Evolutionary conservation across 1,140 invertebrate species (phyloP), one percentile per base, ranked within the genome.

Genomic region (Meloidogyne exigua): DNA sequence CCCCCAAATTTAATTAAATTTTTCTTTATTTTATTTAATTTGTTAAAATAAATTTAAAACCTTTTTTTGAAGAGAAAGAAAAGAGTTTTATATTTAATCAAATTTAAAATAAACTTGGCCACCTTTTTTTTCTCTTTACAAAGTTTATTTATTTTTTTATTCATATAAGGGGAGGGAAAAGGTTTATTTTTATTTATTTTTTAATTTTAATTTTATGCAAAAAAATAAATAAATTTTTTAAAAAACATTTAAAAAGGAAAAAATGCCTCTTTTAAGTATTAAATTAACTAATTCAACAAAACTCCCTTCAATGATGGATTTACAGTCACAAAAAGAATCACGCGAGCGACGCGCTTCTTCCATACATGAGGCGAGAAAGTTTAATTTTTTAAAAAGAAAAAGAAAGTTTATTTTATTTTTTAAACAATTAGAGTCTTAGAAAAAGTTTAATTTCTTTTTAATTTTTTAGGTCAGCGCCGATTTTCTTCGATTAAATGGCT

Each of bases 401-500:
- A 26, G 13, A 7, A 21, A 68, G 32, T 28, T 0, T 10, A 68
- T 32, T 32, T n/a, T n/a, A n/a, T n/a, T n/a, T n/a, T n/a, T n/a
- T n/a, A n/a, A 39, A 10, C 36, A 4, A 39, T 39, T 39, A 39
- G 36, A 39, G 36, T 39, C 36, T 39, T 10, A 5, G 1, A 63
- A 18, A 63, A 63, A 63, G 2, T 23, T n/a, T 63, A 23, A 63
- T 3, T 63, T 21, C 18, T 64, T 10, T 64, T 21, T 64, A 9
- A 64, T 39, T 39, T 79, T 85, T 69, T 66, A 86, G 84, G 84
- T 86, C 21, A 85, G 82, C 11, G 86, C 84, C 64, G 84, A 86
- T 70, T 83, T 86, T 57, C 81, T 85, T 12, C 77, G 84, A 15
- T 69, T 86, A 21, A 84, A 86, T 80, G 84, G 84, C 21, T 84